Conservation (phyloP, 2,888 invertebrate genomes). For the Agrotis segetum region DNA sequence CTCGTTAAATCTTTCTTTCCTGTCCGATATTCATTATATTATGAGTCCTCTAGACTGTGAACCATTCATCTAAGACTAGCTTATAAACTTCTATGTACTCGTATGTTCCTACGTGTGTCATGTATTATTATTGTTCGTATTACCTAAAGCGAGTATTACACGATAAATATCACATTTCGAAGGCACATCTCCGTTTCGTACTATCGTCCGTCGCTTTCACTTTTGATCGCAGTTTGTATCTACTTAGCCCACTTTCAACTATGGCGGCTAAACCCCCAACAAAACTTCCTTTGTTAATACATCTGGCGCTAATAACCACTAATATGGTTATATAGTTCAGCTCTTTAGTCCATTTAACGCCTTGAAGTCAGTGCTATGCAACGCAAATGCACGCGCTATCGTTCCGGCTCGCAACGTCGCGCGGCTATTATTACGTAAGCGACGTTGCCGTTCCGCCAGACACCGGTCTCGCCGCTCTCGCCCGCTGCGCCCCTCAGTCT, state of each 20-base stretch:
- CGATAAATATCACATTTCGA: conserved; percentile 35
- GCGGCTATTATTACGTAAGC: conserved; percentile 69
- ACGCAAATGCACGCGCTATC: conserved; percentile 65
- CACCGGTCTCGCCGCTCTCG: conserved; percentile 83
- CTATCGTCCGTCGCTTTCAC: conserved; percentile 55
- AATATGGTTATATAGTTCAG: conserved; percentile 75
- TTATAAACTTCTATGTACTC: not conserved
- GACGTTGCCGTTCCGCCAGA: conserved; percentile 83
- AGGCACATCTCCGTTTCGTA: conserved; percentile 34
- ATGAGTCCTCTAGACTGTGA: conserved; percentile 13
- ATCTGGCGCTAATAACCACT: conserved; percentile 75
- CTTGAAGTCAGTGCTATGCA: conserved; percentile 74
- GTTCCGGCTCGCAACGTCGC: conserved; percentile 72
- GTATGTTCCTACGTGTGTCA: not conserved
- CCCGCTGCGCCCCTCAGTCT: conserved; percentile 81
- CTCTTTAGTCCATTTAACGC: conserved; percentile 75
- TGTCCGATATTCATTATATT: conserved; percentile 46
- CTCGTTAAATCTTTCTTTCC: conserved; percentile 69
- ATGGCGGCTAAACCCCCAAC: conserved; percentile 51
- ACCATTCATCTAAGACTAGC: conserved; percentile 2
- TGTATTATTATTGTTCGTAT: not conserved
- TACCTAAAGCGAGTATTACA: conserved; percentile 35
- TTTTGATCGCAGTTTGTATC: conserved; percentile 58
- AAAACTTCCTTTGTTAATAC: conserved; percentile 74
- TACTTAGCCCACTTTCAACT: conserved; percentile 61